Evolutionary conservation across 2,113 vertebrate genomes (phyloP).

Genomic region (Zapornia atra): DNA sequence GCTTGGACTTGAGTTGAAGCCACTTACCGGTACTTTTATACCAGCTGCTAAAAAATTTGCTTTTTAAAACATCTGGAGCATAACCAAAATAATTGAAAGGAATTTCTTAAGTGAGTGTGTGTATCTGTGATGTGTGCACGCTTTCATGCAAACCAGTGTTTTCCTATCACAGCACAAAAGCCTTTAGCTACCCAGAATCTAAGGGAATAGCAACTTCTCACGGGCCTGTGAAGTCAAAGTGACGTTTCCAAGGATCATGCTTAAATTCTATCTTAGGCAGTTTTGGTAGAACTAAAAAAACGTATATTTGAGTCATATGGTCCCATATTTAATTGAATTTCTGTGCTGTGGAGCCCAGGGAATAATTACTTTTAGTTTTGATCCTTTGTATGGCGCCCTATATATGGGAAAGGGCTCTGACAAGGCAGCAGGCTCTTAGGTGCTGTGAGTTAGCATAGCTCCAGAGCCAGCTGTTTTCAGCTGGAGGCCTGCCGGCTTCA

Average conservation of each 20-base stretch:
- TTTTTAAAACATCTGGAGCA: background rate
- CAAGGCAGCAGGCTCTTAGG: background rate
- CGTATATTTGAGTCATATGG: background rate
- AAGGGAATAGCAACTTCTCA: background rate
- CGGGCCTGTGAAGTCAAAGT: background rate
- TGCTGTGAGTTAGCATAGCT: background rate
- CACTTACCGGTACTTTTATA: background rate
- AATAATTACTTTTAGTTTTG: background rate
- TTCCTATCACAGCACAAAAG: background rate
- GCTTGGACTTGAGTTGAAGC: background rate
- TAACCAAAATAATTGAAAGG: background rate
- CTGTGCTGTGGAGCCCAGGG: background rate
- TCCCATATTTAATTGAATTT: background rate
- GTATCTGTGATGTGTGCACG: background rate
- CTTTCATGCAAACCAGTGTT: background rate
- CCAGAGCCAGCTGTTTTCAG: background rate
- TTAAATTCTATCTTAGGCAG: background rate
- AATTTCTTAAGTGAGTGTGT: accelerated
- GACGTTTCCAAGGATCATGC: background rate
- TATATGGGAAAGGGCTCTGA: background rate
- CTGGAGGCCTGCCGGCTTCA: background rate
- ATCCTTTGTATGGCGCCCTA: background rate
- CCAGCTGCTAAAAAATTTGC: background rate
- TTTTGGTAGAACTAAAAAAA: background rate
- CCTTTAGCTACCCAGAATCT: background rate